Evolutionary conservation across 2,797 vertebrate genomes (phyloP).

Genomic region (Aphelocoma californica): DNA sequence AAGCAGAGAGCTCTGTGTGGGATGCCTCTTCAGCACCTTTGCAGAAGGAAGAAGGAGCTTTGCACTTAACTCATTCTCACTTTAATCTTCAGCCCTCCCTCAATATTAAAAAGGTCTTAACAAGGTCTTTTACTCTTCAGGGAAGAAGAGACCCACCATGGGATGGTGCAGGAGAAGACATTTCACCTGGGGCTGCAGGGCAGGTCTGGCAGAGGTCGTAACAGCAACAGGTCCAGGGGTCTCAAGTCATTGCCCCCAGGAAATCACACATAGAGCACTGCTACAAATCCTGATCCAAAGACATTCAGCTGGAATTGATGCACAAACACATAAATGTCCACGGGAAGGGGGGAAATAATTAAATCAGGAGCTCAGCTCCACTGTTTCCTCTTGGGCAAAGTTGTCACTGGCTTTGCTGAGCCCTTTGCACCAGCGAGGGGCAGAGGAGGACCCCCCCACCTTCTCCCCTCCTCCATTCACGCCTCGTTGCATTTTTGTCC

Average conservation of each 20-base stretch:
- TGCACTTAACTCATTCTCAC: not conserved
- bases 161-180: not conserved
- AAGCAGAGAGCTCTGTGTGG: not conserved
- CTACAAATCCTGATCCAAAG: not conserved
- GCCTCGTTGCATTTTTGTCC: not conserved
- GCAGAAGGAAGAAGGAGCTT: not conserved
- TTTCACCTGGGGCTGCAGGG: not conserved
- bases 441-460: not conserved
- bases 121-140: not conserved
- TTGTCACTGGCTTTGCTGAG: not conserved
- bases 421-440: rapidly evolving
- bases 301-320: not conserved
- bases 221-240: too few relatives aligned
- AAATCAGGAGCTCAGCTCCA: not conserved
- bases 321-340: not conserved
- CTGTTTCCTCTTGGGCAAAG: not conserved
- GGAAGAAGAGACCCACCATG: not conserved
- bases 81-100: not conserved
- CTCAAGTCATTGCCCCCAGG: not conserved
- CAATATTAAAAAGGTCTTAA: not conserved
- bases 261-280: not conserved
- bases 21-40: not conserved
- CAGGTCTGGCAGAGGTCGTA: not conserved
- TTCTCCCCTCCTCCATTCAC: too few relatives aligned
- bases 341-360: not conserved